Conservation (phyloP, 2,888 invertebrate genomes). For the Rotaria sp. region DNA sequence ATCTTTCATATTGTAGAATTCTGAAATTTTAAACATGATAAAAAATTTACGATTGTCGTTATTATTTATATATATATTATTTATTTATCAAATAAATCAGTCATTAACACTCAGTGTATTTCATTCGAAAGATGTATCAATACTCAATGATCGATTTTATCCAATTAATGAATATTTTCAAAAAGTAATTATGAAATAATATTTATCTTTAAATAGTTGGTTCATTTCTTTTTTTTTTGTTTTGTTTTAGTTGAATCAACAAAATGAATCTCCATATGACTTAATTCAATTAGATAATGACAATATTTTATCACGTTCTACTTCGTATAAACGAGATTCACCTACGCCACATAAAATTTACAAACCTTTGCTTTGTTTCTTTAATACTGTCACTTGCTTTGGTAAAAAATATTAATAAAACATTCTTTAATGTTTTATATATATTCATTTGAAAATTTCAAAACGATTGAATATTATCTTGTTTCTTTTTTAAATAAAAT, state of each 20-base stretch:
- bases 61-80: not conserved
- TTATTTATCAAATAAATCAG: not conserved
- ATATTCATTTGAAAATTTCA: not conserved
- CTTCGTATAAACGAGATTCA: not conserved
- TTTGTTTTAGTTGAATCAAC: not conserved
- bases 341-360: not conserved
- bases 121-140: not conserved
- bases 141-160: not conserved
- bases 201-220: not conserved
- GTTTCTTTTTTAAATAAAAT: too few species aligned
- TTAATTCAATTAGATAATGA: not conserved
- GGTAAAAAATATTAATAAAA: not conserved
- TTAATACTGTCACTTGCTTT: constrained; percentile 5
- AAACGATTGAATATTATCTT: not conserved
- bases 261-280: not conserved
- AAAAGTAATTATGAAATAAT: not conserved
- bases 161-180: not conserved
- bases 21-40: not conserved
- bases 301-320: not conserved
- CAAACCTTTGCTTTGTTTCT: not conserved
- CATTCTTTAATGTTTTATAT: not conserved
- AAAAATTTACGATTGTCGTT: not conserved
- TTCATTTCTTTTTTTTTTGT: not conserved
- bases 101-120: not conserved
- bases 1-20: not conserved